These are phyloP conservation scores for Corydoras sp. DNA, from an alignment of 2,113 vertebrate species.

Conservation along the genomic window DNA sequence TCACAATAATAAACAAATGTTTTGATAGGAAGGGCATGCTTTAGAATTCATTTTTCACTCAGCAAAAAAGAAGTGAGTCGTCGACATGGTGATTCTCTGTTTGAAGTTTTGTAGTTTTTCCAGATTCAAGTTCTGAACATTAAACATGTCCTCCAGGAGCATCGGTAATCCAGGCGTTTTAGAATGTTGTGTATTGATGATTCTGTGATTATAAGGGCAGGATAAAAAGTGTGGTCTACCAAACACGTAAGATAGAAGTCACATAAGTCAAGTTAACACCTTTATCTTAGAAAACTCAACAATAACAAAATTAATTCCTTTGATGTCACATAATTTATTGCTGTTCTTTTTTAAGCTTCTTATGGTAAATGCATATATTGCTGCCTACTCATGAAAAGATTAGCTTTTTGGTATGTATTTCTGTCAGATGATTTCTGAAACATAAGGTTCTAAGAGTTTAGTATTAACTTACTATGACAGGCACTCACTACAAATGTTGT, in stretches of 20 bases:
- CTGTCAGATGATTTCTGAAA: too few species aligned
- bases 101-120: conserved; percentile 16
- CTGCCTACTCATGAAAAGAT: conserved; percentile 8
- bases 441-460: too few species aligned
- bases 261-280: not conserved
- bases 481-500: too few species aligned
- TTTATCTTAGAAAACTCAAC: conserved; percentile 16
- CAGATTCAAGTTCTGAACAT: not conserved
- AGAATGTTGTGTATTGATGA: too few species aligned
- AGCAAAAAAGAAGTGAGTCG: conserved; percentile 24
- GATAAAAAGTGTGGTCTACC: not conserved
- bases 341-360: conserved; percentile 45
- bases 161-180: not conserved
- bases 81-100: conserved; percentile 6
- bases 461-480: too few species aligned
- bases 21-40: conserved; percentile 63
- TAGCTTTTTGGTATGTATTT: too few species aligned
- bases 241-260: not conserved
- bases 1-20: conserved; percentile 68
- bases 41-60: conserved; percentile 45
- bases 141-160: not conserved
- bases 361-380: conserved; percentile 5
- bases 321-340: conserved; percentile 68
- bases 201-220: not conserved
- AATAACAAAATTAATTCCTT: conserved; percentile 65